Evolutionary conservation across 2,113 vertebrate genomes (phyloP).

Genomic region (Nothobranchius kuhntae): DNA sequence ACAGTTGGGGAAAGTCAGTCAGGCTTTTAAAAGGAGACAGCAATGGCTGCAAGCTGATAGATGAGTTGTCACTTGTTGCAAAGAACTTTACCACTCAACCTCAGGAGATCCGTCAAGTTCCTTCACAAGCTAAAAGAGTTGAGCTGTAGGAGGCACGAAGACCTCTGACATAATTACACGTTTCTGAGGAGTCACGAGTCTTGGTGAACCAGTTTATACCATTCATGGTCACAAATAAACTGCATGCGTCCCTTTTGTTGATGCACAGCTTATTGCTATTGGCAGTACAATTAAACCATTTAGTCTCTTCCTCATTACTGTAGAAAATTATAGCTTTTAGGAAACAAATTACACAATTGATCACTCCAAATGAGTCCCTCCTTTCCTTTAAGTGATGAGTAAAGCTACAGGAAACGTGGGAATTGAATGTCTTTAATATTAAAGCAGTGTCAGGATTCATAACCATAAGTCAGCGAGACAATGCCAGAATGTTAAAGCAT

Average conservation of each 20-base stretch:
- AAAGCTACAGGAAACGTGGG: not conserved
- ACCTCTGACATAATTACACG: not conserved
- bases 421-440: constrained; percentile 4
- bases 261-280: not conserved
- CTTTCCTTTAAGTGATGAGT: constrained; percentile 7
- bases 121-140: constrained; percentile 26
- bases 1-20: constrained; percentile 28
- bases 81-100: constrained; percentile 39
- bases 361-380: not conserved
- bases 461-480: not conserved
- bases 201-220: no score
- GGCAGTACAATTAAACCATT: not conserved
- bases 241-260: no score
- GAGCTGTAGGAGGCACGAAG: not conserved
- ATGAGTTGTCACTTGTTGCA: constrained; percentile 58
- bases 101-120: constrained; percentile 8
- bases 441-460: constrained; percentile 2
- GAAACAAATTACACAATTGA: not conserved
- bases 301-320: not conserved
- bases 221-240: no score
- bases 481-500: no score
- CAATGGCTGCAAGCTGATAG: constrained; percentile 47
- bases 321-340: not conserved
- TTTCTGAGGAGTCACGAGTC: not conserved
- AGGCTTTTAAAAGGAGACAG: constrained; percentile 45